A percentile compares a stretch with the other conserved stretches of the same genome.
Conservation (phyloP, 2,888 invertebrate genomes). For the Cephus pulcher region DNA sequence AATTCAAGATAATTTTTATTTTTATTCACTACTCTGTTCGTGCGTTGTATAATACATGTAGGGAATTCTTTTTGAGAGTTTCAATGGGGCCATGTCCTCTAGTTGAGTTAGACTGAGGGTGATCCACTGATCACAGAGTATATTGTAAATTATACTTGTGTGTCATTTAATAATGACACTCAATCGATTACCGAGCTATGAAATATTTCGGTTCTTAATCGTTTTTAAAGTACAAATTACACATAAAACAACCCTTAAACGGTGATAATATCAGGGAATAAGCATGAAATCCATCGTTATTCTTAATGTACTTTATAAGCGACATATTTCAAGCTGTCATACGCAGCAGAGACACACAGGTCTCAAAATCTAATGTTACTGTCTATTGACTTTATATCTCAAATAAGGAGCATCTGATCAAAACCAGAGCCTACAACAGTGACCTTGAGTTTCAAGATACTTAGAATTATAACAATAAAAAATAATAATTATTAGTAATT, state of each 20-base stretch:
- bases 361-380: neutral
- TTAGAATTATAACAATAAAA: neutral
- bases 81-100: neutral
- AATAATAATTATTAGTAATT: neutral
- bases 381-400: neutral
- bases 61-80: neutral
- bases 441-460: neutral
- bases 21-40: neutral
- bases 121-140: neutral
- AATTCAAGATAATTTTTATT: constrained; percentile 78
- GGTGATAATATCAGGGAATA: neutral
- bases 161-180: too few relatives aligned
- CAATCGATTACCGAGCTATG: neutral
- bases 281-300: neutral
- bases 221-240: neutral
- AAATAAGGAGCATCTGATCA: neutral
- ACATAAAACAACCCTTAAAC: neutral
- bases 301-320: neutral
- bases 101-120: neutral
- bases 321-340: neutral
- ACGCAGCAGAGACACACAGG: neutral
- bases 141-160: neutral
- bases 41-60: neutral
- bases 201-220: neutral
- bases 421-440: neutral